Evolutionary conservation across 2,888 invertebrate genomes (phyloP).

Genomic region (Rotaria socialis): DNA sequence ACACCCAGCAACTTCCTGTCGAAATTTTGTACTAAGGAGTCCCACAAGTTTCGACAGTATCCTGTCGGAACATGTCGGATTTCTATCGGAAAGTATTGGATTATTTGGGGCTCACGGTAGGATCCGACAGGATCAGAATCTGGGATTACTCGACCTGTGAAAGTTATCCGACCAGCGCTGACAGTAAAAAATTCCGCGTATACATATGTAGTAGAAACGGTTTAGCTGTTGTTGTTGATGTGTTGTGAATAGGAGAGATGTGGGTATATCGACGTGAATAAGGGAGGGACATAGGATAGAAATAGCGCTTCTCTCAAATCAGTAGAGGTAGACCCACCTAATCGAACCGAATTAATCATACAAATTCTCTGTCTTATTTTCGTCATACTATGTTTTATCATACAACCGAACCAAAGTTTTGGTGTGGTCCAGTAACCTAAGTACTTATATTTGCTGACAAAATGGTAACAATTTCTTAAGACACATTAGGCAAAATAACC

Average conservation of each 20-base stretch:
- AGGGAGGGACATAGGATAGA: not conserved
- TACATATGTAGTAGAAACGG: not conserved
- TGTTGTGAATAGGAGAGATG: not conserved
- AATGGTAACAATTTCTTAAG: too few species aligned
- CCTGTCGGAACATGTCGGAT: too few species aligned
- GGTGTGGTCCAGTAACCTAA: not conserved
- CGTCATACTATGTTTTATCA: too few species aligned
- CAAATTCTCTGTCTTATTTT: not conserved
- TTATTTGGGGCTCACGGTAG: too few species aligned
- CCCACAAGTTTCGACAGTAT: too few species aligned
- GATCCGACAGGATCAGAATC: too few species aligned
- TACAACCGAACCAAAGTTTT: too few species aligned
- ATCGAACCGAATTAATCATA: not conserved
- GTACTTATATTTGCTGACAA: not conserved
- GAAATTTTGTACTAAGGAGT: too few species aligned
- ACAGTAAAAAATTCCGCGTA: not conserved
- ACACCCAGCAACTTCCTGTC: too few species aligned
- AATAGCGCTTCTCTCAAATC: not conserved
- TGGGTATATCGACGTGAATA: not conserved
- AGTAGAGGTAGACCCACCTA: not conserved
- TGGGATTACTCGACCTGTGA: too few species aligned
- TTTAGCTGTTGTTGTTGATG: not conserved
- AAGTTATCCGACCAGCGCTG: not conserved
- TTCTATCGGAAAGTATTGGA: too few species aligned
- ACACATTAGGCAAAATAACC: too few species aligned